Evolutionary conservation across 2,797 vertebrate species (phyloP).

Genomic region (Sebastes trivittatus): DNA sequence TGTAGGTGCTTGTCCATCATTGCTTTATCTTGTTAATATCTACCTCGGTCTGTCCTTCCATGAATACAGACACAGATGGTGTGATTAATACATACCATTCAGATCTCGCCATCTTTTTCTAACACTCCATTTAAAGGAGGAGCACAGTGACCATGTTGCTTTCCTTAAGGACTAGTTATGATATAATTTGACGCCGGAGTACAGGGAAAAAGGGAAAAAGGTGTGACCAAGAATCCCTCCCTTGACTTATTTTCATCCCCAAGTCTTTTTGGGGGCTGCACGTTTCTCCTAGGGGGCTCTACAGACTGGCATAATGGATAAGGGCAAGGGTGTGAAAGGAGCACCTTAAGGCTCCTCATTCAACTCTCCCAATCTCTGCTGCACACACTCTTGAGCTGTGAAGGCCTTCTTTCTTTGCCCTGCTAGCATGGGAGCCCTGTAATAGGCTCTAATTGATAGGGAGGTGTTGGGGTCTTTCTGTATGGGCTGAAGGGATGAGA

Average conservation of each 20-base stretch:
- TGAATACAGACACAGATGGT: constrained; percentile 25
- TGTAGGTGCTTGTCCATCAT: constrained; percentile 57
- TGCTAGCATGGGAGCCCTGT: constrained; percentile 93
- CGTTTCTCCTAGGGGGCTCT: constrained; percentile 73
- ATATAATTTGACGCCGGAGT: constrained; percentile 77
- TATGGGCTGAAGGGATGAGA: constrained; percentile 86
- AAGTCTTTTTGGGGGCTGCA: constrained; percentile 71
- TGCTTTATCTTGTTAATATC: constrained; percentile 64
- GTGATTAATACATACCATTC: constrained; percentile 28
- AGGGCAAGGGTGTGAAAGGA: constrained; percentile 82
- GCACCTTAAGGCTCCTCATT: constrained; percentile 83
- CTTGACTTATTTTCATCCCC: constrained; percentile 76
- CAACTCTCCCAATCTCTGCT: constrained; percentile 82
- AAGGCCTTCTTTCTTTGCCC: constrained; percentile 90
- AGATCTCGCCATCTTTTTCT: constrained; percentile 30
- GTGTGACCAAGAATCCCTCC: constrained; percentile 77
- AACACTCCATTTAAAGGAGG: constrained; percentile 44
- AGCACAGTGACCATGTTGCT: constrained; percentile 72
- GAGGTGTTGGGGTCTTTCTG: constrained; percentile 95
- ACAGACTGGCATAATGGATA: constrained; percentile 79
- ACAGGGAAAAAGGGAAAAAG: constrained; percentile 57
- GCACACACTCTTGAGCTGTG: constrained; percentile 88
- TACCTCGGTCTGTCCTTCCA: constrained; percentile 3
- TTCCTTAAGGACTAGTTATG: constrained; percentile 71
- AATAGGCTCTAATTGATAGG: constrained; percentile 99